Evolutionary conservation across 37 sponge, comb jelly and placozoan genomes (phyloP).

Genomic region (Eunapius fragilis): DNA sequence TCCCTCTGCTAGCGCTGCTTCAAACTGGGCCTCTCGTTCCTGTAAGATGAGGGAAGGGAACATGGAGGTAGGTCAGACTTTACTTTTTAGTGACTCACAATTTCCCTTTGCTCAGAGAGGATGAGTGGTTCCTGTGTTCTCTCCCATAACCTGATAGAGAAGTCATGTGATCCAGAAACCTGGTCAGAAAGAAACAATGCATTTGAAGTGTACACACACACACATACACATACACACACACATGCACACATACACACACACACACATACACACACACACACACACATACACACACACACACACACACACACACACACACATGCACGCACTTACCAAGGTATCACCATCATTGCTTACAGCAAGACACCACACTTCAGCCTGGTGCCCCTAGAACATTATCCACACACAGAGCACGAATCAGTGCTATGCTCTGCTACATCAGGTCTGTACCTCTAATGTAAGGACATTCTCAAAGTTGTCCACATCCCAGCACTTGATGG

Average conservation of each 20-base stretch:
- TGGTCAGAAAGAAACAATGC: constrained; percentile 2
- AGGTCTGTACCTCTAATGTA: constrained; percentile 66
- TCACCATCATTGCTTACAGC: constrained; percentile 89
- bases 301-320: constrained; percentile 14
- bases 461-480: constrained; percentile 89
- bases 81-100: constrained; percentile 38
- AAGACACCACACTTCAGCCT: constrained; percentile 88
- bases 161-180: constrained; percentile 94
- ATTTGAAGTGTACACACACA: too few relatives aligned
- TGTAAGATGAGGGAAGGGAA: neutral
- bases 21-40: constrained; percentile 79
- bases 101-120: constrained; percentile 87
- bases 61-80: constrained; percentile 4
- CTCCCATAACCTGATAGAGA: constrained; percentile 87
- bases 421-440: neutral
- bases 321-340: constrained; percentile 61
- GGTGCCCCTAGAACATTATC: constrained; percentile 71
- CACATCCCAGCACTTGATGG: constrained; percentile 95
- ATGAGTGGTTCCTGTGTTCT: constrained; percentile 85
- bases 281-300: neutral
- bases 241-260: neutral
- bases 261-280: constrained; percentile 10
- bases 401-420: too few relatives aligned
- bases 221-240: constrained; percentile 5
- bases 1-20: constrained; percentile 53